Evolutionary conservation across 2,797 vertebrate genomes (phyloP).

Genomic region (Falco berigora): DNA sequence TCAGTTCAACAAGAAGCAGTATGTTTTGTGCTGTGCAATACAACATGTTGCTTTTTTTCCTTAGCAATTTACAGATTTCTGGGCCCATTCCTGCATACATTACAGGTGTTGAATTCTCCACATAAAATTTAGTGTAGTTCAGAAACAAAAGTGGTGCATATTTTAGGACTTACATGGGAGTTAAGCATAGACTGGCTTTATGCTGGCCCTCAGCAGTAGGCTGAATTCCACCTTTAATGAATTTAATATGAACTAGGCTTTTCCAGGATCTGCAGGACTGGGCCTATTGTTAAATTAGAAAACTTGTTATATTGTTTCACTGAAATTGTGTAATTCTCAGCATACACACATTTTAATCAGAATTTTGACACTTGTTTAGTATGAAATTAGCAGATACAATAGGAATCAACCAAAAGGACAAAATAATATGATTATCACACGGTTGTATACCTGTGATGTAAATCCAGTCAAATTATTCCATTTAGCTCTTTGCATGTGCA

Average conservation of each 20-base stretch:
- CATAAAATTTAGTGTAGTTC: background rate
- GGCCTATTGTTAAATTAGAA: background rate
- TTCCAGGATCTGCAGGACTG: background rate
- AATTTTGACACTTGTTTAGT: background rate
- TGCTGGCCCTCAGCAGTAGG: background rate
- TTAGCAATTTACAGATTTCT: background rate
- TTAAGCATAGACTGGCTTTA: background rate
- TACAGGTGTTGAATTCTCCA: background rate
- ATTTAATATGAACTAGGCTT: background rate
- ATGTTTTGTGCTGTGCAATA: background rate
- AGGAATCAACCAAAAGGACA: background rate
- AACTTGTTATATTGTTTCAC: background rate
- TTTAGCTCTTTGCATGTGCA: background rate
- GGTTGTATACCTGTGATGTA: background rate
- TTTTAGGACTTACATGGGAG: background rate
- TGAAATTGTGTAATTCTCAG: background rate
- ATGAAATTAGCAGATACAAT: background rate
- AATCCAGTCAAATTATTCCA: background rate
- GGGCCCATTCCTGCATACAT: background rate
- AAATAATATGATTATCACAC: background rate
- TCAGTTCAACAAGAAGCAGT: background rate
- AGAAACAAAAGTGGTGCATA: slow-evolving; percentile 9
- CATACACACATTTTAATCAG: background rate
- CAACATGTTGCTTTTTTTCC: background rate
- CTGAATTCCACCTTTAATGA: slow-evolving; percentile 43